Percentiles rank a stretch among this genome's conserved stretches.
Conservation (phyloP, 2,888 invertebrate genomes). For the Ophion ellenae region DNA sequence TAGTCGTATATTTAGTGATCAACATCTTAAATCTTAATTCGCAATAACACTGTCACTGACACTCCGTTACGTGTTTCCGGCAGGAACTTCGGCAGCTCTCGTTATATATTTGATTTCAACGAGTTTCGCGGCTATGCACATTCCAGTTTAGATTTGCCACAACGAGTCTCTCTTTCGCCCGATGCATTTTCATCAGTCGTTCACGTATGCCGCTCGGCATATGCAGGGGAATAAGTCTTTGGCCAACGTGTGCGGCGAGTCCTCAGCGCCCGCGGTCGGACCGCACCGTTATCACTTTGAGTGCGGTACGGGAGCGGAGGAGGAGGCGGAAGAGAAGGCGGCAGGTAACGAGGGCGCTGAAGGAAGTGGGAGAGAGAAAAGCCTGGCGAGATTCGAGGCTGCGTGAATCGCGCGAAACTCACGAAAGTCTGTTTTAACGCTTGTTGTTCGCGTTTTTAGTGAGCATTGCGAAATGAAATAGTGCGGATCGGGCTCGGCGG, state of each 20-base stretch:
- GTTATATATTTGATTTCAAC: slow-evolving; percentile 19
- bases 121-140: background rate
- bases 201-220: slow-evolving; percentile 3
- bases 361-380: background rate
- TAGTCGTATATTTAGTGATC: slow-evolving; percentile 89
- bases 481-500: slow-evolving; percentile 17
- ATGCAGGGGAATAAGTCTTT: background rate
- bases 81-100: slow-evolving; percentile 32
- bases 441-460: slow-evolving; percentile 11
- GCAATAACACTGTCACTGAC: slow-evolving; percentile 26
- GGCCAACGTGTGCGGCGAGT: background rate
- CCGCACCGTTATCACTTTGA: slow-evolving; percentile 33
- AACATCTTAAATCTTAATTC: slow-evolving; percentile 84
- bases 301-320: background rate
- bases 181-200: slow-evolving; percentile 29
- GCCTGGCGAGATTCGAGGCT: slow-evolving; percentile 7
- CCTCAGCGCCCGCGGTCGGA: background rate
- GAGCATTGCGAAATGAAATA: slow-evolving; percentile 20
- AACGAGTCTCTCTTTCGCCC: slow-evolving; percentile 11
- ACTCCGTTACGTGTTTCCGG: slow-evolving; percentile 3
- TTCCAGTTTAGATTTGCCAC: background rate
- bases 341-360: background rate
- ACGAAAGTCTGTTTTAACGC: slow-evolving; percentile 14
- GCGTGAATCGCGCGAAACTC: slow-evolving; percentile 8
- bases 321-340: background rate